These are phyloP conservation scores for Meriones unguiculatus DNA, from an alignment of 2,113 vertebrate genomes.

Conservation along the genomic window DNA sequence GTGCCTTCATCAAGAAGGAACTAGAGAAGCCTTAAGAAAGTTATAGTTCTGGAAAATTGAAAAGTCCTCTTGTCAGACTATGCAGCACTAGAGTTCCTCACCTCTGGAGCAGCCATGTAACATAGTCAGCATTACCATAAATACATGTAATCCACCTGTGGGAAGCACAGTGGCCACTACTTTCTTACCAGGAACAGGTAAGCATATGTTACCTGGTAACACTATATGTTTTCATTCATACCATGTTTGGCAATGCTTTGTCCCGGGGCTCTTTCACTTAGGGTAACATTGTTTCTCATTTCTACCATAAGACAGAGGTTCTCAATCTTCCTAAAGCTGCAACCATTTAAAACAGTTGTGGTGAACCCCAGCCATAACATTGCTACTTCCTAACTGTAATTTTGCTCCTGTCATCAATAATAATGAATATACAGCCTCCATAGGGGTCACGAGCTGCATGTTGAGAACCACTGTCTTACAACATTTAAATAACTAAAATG, in stretches of 20 bases:
- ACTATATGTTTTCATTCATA: neutral
- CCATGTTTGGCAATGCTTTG: too few species aligned
- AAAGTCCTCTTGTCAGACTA: neutral
- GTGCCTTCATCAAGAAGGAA: slow-evolving; percentile 1
- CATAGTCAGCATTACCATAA: neutral
- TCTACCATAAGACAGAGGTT: neutral
- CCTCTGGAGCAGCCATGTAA: neutral
- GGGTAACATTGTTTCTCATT: neutral
- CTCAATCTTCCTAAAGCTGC: neutral
- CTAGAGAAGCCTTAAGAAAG: neutral
- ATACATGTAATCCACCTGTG: rapidly evolving
- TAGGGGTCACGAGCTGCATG: neutral
- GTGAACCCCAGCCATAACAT: neutral
- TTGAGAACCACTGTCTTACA: neutral
- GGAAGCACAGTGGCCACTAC: rapidly evolving
- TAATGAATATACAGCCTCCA: neutral
- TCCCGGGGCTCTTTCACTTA: neutral
- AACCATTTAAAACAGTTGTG: neutral
- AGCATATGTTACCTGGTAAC: too few species aligned
- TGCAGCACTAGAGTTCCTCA: neutral
- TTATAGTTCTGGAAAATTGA: neutral
- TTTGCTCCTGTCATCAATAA: neutral
- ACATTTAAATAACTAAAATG: neutral
- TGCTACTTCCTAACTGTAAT: neutral
- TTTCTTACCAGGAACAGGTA: neutral